A percentile compares a stretch with the other conserved stretches of the same genome.
Conservation (phyloP, 2,888 invertebrate genomes). For the Orchesellides sinensis region DNA sequence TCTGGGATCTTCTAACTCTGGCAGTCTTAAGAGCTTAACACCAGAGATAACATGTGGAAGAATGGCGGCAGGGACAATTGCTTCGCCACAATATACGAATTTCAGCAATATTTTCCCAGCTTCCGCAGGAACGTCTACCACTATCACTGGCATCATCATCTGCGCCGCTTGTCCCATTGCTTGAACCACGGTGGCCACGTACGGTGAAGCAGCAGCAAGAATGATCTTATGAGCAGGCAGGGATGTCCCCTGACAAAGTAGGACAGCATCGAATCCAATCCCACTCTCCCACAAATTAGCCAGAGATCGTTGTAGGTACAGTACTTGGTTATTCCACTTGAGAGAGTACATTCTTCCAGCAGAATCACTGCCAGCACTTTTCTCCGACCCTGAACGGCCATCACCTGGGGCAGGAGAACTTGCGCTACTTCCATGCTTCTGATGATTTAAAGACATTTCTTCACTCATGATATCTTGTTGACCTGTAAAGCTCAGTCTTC, state of each 20-base stretch:
- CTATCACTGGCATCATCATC: too few relatives aligned
- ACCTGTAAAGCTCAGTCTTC: constrained; percentile 74
- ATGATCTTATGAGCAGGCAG: constrained; percentile 74
- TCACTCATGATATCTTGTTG: constrained; percentile 65
- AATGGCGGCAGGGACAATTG: too few relatives aligned
- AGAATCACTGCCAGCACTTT: constrained; percentile 62
- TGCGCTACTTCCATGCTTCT: constrained; percentile 56
- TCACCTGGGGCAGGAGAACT: constrained; percentile 67
- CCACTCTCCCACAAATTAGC: constrained; percentile 75
- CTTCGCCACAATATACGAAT: too few relatives aligned
- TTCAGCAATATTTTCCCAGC: too few relatives aligned
- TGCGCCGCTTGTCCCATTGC: too few relatives aligned
- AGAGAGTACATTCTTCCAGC: constrained; percentile 73
- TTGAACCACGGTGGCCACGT: constrained; percentile 75
- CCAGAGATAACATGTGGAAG: too few relatives aligned
- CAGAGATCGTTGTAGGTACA: constrained; percentile 74
- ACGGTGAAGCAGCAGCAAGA: constrained; percentile 74
- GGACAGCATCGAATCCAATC: constrained; percentile 75
- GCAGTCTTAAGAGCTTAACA: too few relatives aligned
- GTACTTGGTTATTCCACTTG: constrained; percentile 73
- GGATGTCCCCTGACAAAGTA: constrained; percentile 75
- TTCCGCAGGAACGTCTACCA: too few relatives aligned
- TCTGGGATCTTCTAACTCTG: too few relatives aligned
- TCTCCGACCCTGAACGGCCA: constrained; percentile 57
- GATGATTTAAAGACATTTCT: constrained; percentile 58